Conservation (phyloP, 2,113 vertebrate genomes). For the Elanus axillaris region DNA sequence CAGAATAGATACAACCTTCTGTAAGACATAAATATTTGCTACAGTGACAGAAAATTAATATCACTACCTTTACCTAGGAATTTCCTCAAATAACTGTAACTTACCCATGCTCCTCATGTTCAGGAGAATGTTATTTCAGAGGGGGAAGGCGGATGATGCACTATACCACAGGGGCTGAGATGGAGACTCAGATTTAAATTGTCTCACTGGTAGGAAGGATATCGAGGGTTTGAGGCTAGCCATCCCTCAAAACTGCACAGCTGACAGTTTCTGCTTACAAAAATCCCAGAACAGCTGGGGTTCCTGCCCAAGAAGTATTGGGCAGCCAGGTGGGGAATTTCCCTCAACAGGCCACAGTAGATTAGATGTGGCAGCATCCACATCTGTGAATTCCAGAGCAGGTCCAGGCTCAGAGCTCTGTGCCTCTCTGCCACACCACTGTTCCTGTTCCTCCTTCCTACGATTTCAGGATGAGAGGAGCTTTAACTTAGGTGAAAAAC, state of each 20-base stretch:
- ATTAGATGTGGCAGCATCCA: neutral
- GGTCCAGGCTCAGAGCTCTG: neutral
- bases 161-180: neutral
- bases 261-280: neutral
- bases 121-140: neutral
- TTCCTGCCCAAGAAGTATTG: neutral
- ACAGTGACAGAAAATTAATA: neutral
- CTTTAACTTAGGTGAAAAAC: neutral
- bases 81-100: neutral
- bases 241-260: neutral
- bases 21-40: neutral
- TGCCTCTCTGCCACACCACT: neutral
- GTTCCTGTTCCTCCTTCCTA: neutral
- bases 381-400: rapidly evolving
- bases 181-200: neutral
- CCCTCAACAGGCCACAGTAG: neutral
- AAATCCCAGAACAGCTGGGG: neutral
- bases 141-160: neutral
- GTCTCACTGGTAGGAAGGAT: neutral
- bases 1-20: neutral
- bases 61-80: neutral
- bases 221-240: neutral
- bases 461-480: neutral
- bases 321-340: neutral
- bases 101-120: neutral